These are phyloP conservation scores for Rhadinocentrus ornatus DNA, from an alignment of 2,797 vertebrate species.

Conservation along the genomic window DNA sequence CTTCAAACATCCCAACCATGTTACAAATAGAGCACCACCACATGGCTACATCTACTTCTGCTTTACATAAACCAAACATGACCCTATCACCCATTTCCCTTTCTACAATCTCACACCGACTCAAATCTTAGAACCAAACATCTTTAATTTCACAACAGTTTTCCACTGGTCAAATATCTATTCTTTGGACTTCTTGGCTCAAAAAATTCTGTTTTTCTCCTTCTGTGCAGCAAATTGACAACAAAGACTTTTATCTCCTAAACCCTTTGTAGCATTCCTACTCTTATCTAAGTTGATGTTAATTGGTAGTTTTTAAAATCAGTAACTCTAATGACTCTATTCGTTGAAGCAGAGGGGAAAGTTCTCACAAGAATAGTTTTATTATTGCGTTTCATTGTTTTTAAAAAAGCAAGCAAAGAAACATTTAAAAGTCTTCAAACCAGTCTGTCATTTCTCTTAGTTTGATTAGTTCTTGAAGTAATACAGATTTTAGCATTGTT, in stretches of 20 bases:
- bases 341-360: too few species aligned
- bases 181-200: neutral
- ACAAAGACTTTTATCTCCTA: neutral
- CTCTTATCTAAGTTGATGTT: neutral
- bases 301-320: neutral
- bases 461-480: too few species aligned
- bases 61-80: neutral
- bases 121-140: neutral
- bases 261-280: neutral
- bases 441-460: too few species aligned
- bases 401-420: too few species aligned
- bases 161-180: neutral
- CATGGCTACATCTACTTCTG: neutral
- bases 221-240: neutral
- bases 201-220: neutral
- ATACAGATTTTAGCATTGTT: too few species aligned
- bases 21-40: neutral
- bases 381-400: too few species aligned
- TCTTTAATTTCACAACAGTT: neutral
- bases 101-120: neutral
- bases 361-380: too few species aligned
- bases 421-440: too few species aligned
- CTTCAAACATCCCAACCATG: too few species aligned
- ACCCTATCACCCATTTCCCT: neutral
- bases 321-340: too few species aligned